Base-by-base conservation (phyloP, 2,797 vertebrate genomes). In the Lepus oiostolus region DNA sequence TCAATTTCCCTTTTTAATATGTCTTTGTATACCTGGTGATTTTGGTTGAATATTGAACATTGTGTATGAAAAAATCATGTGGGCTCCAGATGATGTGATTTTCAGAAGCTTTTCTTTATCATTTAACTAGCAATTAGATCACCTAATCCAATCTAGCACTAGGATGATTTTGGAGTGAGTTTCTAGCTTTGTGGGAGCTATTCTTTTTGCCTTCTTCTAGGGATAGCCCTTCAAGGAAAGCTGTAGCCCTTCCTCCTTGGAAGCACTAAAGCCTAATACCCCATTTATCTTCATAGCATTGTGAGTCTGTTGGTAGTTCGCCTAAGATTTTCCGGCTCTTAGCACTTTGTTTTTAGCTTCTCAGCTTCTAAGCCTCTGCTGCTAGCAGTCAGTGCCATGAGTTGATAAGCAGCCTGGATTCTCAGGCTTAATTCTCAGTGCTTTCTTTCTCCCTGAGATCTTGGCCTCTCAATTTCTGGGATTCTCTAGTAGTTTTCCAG, bases 31-130 rank as follows among this genome's bases (percentile, higher is more conserved):
- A 67, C 4, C 7, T 89, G 71, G 30, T 32, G 38, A 62, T 85
- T 90, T 93, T 89, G 58, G 81, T 93, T 77, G 58, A 77, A 32
- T 38, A 28, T 14, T 70, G 21, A 81, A 52, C 26, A n/a, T 67
- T 42, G 21, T 63, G 17, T 85, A 28, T 77, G 70, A 58, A 38
- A 58, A 87, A 67, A 50, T 75, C 35, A 14, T 35, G 22, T 77
- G 84, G 35, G 47, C 7, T 67, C 24, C 77, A 11, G 30, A 52
- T 89, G 14, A 68, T 72, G 12, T 88, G 77, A 85, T 72, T 35
- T 85, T 74, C 28, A 67, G 17, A n/a, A 50, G 24, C 16, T 54
- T 67, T 79, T 85, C 47, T 84, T 77, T 7, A 30, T 47, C 7
- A 32, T 84, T 88, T 63, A 92, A 7, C 22, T 47, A 47, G 63